Percentiles rank a stretch among this genome's conserved stretches.
phyloP scores from a whole-genome alignment of 2,797 vertebrate genomes.

The Hylomyscus alleni region DNA sequence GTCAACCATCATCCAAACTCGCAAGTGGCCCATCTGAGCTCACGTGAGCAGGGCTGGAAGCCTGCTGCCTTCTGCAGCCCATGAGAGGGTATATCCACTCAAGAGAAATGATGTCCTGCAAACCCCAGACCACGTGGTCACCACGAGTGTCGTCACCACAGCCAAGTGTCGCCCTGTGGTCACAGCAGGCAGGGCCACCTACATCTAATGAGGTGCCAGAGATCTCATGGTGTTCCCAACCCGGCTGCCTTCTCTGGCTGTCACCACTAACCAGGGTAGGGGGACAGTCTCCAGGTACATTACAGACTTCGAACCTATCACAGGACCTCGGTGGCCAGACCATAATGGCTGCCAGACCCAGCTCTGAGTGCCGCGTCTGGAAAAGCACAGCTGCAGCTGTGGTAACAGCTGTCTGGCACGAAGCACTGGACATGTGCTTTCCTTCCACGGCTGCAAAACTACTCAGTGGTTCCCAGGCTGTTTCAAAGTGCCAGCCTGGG shows the following conservation, averaged over 20 bases:
- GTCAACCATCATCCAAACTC: not conserved
- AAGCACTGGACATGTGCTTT: not conserved
- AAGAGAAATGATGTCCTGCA: accelerated
- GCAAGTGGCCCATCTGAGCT: not conserved
- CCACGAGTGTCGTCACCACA: accelerated
- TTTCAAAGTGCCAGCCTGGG: not conserved
- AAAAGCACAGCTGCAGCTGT: conserved; percentile 82
- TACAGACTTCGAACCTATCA: conserved; percentile 81
- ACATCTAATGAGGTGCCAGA: accelerated
- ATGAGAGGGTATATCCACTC: accelerated
- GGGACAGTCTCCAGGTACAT: conserved; percentile 19
- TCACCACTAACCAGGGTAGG: conserved; percentile 43
- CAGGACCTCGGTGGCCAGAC: conserved; percentile 76
- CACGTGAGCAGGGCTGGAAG: not conserved
- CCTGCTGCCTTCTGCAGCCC: not conserved
- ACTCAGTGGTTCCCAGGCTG: conserved; percentile 73
- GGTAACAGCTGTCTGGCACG: conserved; percentile 65
- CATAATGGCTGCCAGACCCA: conserved; percentile 77
- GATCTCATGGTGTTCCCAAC: not conserved
- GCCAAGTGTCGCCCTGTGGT: not conserved
- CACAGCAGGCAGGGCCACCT: accelerated
- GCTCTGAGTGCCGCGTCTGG: conserved; percentile 80
- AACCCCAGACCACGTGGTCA: not conserved
- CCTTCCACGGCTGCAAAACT: conserved; percentile 83
- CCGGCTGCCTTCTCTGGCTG: conserved; percentile 49